These are phyloP conservation scores for Carapus acus DNA, from an alignment of 2,797 vertebrate species.

Conservation along the genomic window DNA sequence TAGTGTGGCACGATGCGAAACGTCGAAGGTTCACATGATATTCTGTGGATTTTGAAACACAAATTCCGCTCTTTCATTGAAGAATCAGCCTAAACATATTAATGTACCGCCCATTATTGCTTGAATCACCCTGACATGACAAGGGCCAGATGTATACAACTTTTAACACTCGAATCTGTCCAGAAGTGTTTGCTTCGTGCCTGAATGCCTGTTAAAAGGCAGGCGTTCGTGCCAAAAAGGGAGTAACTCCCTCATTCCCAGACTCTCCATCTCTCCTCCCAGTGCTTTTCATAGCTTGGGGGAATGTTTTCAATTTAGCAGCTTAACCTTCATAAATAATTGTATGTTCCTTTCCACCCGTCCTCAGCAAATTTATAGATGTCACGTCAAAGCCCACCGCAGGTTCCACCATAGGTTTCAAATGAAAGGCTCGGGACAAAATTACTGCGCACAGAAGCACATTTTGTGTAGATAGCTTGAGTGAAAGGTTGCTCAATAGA, in stretches of 20 bases:
- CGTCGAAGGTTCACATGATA: too few species aligned
- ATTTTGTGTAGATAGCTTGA: neutral
- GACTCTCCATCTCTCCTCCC: constrained; percentile 8
- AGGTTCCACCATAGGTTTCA: constrained; percentile 47
- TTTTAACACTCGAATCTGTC: too few species aligned
- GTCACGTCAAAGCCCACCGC: constrained; percentile 50
- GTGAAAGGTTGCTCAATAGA: neutral
- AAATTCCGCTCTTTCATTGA: too few species aligned
- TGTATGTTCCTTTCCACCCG: constrained; percentile 50
- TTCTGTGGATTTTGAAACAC: too few species aligned
- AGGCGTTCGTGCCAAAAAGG: constrained; percentile 4
- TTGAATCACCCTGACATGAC: too few species aligned
- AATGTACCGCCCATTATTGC: too few species aligned
- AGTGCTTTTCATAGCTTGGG: constrained; percentile 41
- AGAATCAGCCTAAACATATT: too few species aligned
- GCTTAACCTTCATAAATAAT: constrained; percentile 69
- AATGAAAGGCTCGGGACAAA: constrained; percentile 35
- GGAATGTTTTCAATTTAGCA: constrained; percentile 58
- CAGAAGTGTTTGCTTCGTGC: neutral
- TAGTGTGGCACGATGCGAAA: too few species aligned
- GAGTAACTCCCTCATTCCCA: neutral
- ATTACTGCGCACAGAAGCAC: neutral
- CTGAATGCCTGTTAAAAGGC: neutral
- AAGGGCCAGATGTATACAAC: too few species aligned
- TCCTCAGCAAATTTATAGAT: constrained; percentile 57